These are phyloP conservation scores for Rhinopomastus cyanomelas DNA, from an alignment of 2,113 vertebrate species.

Conservation along the genomic window DNA sequence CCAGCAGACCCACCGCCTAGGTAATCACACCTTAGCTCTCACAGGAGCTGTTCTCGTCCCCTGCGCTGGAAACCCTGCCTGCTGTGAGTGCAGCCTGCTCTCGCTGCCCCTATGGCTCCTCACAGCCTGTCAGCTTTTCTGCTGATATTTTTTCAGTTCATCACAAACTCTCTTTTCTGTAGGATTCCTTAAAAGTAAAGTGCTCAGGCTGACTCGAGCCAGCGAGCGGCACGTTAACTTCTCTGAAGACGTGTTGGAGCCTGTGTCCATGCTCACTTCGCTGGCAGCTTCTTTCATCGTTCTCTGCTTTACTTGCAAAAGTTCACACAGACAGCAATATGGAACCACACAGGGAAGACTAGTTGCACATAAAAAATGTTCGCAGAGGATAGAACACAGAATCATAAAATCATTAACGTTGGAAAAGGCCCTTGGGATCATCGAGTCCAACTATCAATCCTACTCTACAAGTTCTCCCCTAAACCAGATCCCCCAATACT, in stretches of 20 bases:
- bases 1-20: not conserved
- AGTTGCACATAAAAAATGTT: not conserved
- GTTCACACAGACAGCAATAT: conserved; percentile 6
- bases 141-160: conserved; percentile 45
- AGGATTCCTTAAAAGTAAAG: conserved; percentile 10
- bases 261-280: not conserved
- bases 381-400: not conserved
- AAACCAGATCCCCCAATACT: no score
- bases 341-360: not conserved
- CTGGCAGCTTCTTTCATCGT: conserved; percentile 11
- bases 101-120: conserved; percentile 49
- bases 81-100: conserved; percentile 46
- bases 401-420: no score
- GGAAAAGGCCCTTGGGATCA: no score
- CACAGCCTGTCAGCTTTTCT: conserved; percentile 66
- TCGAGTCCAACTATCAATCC: no score
- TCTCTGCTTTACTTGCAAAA: conserved; percentile 25
- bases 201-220: not conserved
- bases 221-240: conserved; percentile 10
- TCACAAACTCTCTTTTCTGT: conserved; percentile 26
- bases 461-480: no score
- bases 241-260: not conserved
- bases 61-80: conserved; percentile 28
- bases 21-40: conserved; percentile 20
- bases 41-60: conserved; percentile 31